Evolutionary conservation across 2,888 invertebrate genomes (phyloP), one percentile per base, ranked within the genome.

Genomic region (Hermodice carunculata): DNA sequence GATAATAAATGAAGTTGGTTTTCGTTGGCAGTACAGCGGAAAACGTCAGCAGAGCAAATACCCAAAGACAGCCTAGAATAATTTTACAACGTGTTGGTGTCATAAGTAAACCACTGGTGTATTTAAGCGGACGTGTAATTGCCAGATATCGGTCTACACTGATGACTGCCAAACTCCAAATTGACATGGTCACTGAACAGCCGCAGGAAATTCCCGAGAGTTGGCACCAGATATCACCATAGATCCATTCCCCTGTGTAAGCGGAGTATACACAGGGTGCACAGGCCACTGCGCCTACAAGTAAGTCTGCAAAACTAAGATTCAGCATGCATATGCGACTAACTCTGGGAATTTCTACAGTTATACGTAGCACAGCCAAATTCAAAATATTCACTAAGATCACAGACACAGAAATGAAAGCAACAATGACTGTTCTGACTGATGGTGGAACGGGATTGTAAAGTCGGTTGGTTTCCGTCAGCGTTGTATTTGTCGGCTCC

Each of bases 61-160:
- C 17, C 60, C 60, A 59, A 29, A 51, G n/a, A 6, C 17, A 8
- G 11, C n/a, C 34, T 11, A 59, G 2, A 1, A 31, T 22, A 17
- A 22, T 34, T 11, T 19, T 5, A 8, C 22, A 8, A 17, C 24
- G 2, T 22, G 8, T 14, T 6, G 29, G 1, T 34, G 60, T 31
- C 24, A 29, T 37, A n/a, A 59, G 3, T 17, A 8, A n/a, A 5
- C n/a, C n/a, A 19, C 8, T 14, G 8, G 57, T 44, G 31, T 73
- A 76, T 1, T 60, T 60, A n/a, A 73, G 34, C 6, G 76, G 74
- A 3, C 64, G 49, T 19, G 51, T 61, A 17, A 76, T 64, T 22
- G 74, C 76, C 3, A 76, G 32, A 44, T 73, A 74, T 24, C 76
- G 49, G 61, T 76, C 76, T 6, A 76, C 52, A 22, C 73, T 71